Conservation (phyloP, 2,113 vertebrate genomes). For the Anser brachyrhynchus region DNA sequence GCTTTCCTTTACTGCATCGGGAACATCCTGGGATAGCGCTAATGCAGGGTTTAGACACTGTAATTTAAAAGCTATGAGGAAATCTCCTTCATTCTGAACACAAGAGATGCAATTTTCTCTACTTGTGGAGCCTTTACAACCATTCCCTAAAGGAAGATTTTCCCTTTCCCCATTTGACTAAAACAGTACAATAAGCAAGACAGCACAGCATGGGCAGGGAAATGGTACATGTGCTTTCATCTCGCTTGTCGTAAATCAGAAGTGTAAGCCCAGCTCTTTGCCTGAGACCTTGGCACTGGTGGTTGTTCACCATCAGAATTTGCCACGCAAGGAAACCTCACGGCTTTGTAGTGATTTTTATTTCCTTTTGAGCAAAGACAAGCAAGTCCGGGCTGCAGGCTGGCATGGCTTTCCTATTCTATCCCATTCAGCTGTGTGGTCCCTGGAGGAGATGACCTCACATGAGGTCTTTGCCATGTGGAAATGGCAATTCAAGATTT, state of each 20-base stretch:
- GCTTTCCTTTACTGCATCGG: neutral
- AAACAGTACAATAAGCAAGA: neutral
- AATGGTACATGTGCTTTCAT: neutral
- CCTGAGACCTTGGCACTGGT: neutral
- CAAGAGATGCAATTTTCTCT: neutral
- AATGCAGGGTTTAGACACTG: neutral
- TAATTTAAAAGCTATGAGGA: slow-evolving; percentile 13
- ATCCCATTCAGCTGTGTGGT: neutral
- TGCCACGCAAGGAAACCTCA: neutral
- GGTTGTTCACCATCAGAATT: neutral
- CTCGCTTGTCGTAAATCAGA: neutral
- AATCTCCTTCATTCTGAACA: neutral
- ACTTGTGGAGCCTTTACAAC: neutral
- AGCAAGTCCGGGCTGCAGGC: neutral
- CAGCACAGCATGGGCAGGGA: neutral
- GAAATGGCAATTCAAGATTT: neutral
- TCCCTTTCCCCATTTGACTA: neutral
- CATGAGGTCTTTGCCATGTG: neutral
- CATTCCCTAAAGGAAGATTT: neutral
- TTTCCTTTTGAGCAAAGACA: neutral
- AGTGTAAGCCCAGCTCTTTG: neutral
- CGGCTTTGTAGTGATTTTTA: neutral
- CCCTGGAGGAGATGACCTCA: neutral
- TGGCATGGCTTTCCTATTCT: neutral
- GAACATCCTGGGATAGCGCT: neutral